These are phyloP conservation scores for Phylloscopus trochilus DNA, from an alignment of 2,113 vertebrate species.

Conservation along the genomic window DNA sequence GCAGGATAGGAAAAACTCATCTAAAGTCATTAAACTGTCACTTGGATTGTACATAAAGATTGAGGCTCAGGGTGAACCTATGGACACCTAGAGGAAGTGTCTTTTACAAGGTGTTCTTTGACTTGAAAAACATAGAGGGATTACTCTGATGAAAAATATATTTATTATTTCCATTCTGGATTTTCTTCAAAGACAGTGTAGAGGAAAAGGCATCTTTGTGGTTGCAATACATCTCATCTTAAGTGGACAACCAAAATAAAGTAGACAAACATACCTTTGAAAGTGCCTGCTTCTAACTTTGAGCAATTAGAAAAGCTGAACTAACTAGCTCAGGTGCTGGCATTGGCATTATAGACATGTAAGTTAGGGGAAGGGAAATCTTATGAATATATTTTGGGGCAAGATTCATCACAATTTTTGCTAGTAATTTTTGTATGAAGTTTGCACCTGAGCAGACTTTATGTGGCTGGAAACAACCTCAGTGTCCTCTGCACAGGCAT, in stretches of 20 bases:
- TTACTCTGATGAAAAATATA: not conserved
- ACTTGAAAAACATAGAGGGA: not conserved
- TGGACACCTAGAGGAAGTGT: not conserved
- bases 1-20: not conserved
- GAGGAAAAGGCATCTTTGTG: not conserved
- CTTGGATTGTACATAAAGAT: not conserved
- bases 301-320: not conserved
- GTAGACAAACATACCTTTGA: not conserved
- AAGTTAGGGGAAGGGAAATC: not conserved
- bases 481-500: not conserved
- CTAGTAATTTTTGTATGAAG: not conserved
- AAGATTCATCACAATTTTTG: not conserved
- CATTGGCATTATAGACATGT: not conserved
- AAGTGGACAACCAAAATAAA: not conserved
- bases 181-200: not conserved
- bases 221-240: not conserved
- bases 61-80: not conserved
- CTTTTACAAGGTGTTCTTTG: not conserved
- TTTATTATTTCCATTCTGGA: not conserved
- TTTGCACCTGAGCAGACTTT: not conserved
- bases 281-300: not conserved
- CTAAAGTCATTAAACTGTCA: not conserved
- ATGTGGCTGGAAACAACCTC: not conserved
- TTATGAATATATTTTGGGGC: not conserved
- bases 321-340: not conserved